A percentile compares a stretch with the other conserved stretches of the same genome.
Conservation (phyloP, 2,888 invertebrate species). For the Leucozona laternaria region DNA sequence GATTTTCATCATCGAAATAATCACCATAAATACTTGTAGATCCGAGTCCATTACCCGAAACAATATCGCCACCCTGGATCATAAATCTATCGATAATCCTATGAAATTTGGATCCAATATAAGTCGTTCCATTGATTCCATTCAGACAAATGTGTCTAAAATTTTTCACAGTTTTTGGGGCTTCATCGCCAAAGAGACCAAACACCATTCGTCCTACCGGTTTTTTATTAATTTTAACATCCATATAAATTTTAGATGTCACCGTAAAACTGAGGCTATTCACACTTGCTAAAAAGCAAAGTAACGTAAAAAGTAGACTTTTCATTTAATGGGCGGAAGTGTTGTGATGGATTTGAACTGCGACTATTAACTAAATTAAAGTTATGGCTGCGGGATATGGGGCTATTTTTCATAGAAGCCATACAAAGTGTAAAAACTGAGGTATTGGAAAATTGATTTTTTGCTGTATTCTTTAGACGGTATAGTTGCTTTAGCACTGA, state of each 20-base stretch:
- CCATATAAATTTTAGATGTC: conserved; percentile 89
- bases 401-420: conserved; percentile 59
- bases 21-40: conserved; percentile 94
- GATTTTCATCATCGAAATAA: conserved; percentile 94
- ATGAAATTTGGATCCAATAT: conserved; percentile 92
- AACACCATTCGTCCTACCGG: conserved; percentile 91
- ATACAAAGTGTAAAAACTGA: conserved; percentile 17
- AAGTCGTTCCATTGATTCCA: conserved; percentile 90
- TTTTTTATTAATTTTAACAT: conserved; percentile 90
- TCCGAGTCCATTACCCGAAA: conserved; percentile 91
- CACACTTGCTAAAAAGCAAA: conserved; percentile 62
- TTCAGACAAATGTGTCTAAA: conserved; percentile 91
- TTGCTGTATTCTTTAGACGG: background rate
- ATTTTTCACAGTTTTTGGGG: conserved; percentile 94
- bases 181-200: conserved; percentile 92
- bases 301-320: conserved; percentile 20
- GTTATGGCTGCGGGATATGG: background rate
- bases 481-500: conserved; percentile 3
- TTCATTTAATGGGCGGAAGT: conserved; percentile 41
- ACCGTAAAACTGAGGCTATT: conserved; percentile 80
- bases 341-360: conserved; percentile 33
- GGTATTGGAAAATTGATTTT: conserved; percentile 72
- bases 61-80: conserved; percentile 96
- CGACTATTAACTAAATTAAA: conserved; percentile 39
- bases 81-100: conserved; percentile 95